phyloP scores from a whole-genome alignment of 2,113 vertebrate species.

The Bungarus multicinctus region DNA sequence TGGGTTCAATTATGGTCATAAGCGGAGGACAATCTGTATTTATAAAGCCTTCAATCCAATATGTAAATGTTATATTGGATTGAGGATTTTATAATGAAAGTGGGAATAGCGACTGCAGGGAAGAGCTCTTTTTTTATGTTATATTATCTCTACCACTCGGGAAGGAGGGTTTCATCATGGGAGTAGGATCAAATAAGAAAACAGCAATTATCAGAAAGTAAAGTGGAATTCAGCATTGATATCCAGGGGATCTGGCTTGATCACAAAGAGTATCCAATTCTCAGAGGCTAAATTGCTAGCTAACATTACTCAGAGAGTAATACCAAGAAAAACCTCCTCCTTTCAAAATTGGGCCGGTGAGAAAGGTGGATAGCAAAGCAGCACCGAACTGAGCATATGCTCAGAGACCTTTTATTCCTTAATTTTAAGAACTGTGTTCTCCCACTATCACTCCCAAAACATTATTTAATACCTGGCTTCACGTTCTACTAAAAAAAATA shows the following conservation, averaged over 20 bases:
- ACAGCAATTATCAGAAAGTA: neutral
- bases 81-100: neutral
- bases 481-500: neutral
- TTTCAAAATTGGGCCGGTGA: neutral
- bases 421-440: neutral
- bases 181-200: neutral
- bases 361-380: neutral
- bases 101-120: neutral
- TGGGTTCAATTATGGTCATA: neutral
- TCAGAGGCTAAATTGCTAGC: neutral
- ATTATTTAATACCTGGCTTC: neutral
- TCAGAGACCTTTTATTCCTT: neutral
- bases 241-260: neutral
- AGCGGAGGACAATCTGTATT: neutral
- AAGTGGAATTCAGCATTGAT: neutral
- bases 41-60: neutral
- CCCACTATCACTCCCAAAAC: neutral
- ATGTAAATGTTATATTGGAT: neutral
- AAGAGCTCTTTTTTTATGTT: neutral
- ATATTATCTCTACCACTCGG: neutral
- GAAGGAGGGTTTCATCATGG: neutral
- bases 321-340: neutral
- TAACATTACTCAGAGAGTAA: neutral
- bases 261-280: neutral
- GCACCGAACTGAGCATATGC: neutral